Evolutionary conservation across 2,797 vertebrate genomes (phyloP), one percentile per base, ranked within the genome.

Genomic region (Esox lucius): DNA sequence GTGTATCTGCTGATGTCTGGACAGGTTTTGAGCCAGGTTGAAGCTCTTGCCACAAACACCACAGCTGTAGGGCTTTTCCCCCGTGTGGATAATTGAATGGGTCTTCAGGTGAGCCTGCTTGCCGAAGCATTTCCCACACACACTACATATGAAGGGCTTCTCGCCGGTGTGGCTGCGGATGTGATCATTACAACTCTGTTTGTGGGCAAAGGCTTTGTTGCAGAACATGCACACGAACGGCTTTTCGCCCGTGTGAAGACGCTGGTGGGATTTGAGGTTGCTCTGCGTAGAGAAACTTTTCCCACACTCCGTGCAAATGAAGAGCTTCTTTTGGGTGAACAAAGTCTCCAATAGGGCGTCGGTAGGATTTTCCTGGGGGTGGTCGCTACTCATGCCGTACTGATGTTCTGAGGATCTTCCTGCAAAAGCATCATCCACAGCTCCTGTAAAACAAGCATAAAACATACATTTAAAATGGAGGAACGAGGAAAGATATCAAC

Each of bases 1-100:
- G 81, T 95, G 94, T 0, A 88, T 90, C 75, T 81, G 82, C 0
- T 87, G 77, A 68, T 95, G 94, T 17, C 93, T 90, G 16, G 88
- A 84, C 33, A 94, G 88, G 84, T 94, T 94, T 77, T 94, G 92
- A 5, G 86, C 85, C 39, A 94, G 83, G 83, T 89, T 94, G 75
- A 95, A 94, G 71, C 86, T 83, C 22, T 87, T 90, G 22, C 90
- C 92, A 5, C 94, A 95, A 4, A 88, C 74, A 0, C 88, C 73
- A 12, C 93, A 94, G 76, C 73, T 6, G 22, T 87, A 86, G 0
- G 92, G 91, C 75, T 91, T 91, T 86, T 93, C 91, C 0, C 88
- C 91, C 0, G 89, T 91, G 88, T 94, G 93, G 33, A 92, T 77
- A 42, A 90, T 53, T 13, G 87, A 13, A 64, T 94, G 93, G 0